Evolutionary conservation across 2,888 invertebrate genomes (phyloP), one percentile per base, ranked within the genome.

Genomic region (Microctonus brassicae): DNA sequence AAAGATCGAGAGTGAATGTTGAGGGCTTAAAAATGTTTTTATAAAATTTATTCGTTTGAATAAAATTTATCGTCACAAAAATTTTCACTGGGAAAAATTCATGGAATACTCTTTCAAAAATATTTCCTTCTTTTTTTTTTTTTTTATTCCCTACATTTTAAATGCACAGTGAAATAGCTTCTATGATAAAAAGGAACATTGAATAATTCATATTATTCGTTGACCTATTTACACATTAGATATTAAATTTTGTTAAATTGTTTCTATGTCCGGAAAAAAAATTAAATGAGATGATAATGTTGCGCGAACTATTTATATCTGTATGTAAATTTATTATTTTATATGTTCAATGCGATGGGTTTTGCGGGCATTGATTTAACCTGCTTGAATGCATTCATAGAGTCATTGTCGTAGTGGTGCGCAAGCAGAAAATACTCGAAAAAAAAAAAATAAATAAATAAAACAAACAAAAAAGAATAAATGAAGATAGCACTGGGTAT

Each of bases 401-500:
- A 47, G 47, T 47, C 47, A 47, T 47, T 47, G 47, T 47, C 47
- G 47, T 47, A 47, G 17, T n/a, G 47, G 17, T 17, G 17, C 20
- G 7, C 47, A n/a, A 60, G 20, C 60, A 60, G 36, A 60, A 34
- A 34, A 20, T 34, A 33, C 34, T 47, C 9, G 7, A 47, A 47
- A 47, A 3, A 47, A 47, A n/a, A 4, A 47, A 47, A 47, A 17
- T 17, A 6, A 20, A 47, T 17, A 47, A 47, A 39, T 13, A 39
- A 47, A 47, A 6, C 6, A 22, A 4, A 36, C 36, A 55, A 26
- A 34, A 10, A 34, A 26, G 20, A 60, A 58, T 58, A 55, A 71
- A 66, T 60, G 61, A 61, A 55, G 53, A 39, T n/a, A 47, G 57
- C 39, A 55, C 34, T 26, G n/a, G 53, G 66, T 70, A 70, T 70